Conservation (phyloP, 2,113 vertebrate genomes). For the Tichodroma muraria region DNA sequence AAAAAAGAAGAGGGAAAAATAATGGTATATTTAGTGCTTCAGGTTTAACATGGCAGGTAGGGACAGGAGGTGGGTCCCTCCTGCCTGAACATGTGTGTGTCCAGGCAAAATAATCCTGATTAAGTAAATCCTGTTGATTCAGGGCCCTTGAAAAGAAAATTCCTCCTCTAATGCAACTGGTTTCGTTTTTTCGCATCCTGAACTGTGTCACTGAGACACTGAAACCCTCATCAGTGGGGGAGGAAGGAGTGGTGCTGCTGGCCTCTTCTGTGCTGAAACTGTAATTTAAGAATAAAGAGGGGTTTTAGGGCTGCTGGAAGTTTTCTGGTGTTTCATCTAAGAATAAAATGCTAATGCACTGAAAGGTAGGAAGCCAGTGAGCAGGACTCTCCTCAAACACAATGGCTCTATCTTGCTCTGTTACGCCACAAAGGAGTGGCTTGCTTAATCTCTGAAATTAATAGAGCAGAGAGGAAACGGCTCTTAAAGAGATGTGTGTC, state of each 20-base stretch:
- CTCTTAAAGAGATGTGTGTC: constrained; percentile 66
- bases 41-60: not conserved
- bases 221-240: not conserved
- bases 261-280: not conserved
- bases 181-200: not conserved
- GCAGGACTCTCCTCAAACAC: constrained; percentile 33
- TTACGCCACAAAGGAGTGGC: constrained; percentile 71
- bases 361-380: constrained; percentile 3
- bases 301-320: not conserved
- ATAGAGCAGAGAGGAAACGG: constrained; percentile 74
- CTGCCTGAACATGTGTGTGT: not conserved
- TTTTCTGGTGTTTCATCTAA: constrained; percentile 15
- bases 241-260: not conserved
- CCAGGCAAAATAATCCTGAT: not conserved
- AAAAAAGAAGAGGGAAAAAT: not conserved
- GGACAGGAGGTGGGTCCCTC: not conserved
- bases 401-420: constrained; percentile 68
- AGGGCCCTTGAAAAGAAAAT: not conserved
- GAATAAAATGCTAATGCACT: not conserved
- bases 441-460: constrained; percentile 79
- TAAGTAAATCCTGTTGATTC: not conserved
- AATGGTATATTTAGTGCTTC: not conserved
- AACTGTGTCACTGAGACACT: not conserved
- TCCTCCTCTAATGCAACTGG: not conserved
- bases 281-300: not conserved